Percentiles rank a stretch among this genome's conserved stretches.
Conservation (phyloP, 2,797 vertebrate genomes). For the Hippopotamyrus pictus region DNA sequence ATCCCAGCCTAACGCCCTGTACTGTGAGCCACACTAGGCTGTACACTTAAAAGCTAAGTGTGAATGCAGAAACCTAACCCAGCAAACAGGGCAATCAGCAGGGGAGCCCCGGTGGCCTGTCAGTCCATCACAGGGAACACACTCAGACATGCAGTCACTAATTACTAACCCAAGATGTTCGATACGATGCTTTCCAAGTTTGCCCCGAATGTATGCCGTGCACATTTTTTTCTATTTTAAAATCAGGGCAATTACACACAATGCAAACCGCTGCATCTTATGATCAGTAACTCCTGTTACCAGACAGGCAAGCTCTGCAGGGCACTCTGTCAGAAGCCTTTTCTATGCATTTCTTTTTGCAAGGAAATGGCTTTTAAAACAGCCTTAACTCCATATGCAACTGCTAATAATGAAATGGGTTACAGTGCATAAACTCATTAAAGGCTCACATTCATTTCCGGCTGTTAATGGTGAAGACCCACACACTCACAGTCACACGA, state of each 20-base stretch:
- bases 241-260: not conserved
- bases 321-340: not conserved
- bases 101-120: not conserved
- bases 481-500: not conserved
- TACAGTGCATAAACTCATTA: not conserved
- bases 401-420: not conserved
- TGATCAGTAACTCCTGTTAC: not conserved
- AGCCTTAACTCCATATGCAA: not conserved
- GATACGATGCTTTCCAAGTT: not conserved
- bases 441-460: not conserved
- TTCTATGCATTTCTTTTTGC: not conserved
- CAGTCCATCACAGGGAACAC: not conserved
- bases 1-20: not conserved
- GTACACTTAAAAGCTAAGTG: not conserved
- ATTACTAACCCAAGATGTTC: not conserved
- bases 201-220: not conserved
- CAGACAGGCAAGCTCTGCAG: not conserved
- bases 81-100: not conserved
- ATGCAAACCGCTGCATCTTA: not conserved
- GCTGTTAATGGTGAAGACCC: not conserved
- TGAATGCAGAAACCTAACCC: not conserved
- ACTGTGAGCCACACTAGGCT: not conserved
- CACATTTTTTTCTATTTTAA: not conserved
- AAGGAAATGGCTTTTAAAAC: not conserved
- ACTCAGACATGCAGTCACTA: not conserved